Conservation (phyloP, 2,888 invertebrate species). For the Prenolepis imparis region DNA sequence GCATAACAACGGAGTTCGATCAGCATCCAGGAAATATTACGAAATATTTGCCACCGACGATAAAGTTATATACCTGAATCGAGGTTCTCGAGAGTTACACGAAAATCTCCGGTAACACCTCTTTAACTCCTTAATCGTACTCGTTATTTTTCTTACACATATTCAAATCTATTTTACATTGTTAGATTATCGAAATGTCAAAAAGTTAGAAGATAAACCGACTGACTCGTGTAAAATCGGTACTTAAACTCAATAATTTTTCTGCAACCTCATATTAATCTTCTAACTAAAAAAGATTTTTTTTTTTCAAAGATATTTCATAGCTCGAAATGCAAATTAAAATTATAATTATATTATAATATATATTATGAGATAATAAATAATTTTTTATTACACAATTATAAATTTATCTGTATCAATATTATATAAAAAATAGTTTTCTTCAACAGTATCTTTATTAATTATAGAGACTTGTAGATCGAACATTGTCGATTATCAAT, state of each 20-base stretch:
- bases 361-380: background rate
- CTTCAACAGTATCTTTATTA: background rate
- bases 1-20: constrained; percentile 71
- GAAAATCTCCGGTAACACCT: constrained; percentile 49
- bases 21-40: constrained; percentile 65
- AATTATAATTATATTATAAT: background rate
- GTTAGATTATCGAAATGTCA: background rate
- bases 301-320: constrained; percentile 4
- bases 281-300: background rate
- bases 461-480: background rate
- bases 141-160: background rate
- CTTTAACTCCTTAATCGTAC: background rate
- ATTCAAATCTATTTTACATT: background rate
- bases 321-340: background rate
- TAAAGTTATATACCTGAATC: constrained; percentile 69
- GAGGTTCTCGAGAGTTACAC: constrained; percentile 47
- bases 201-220: background rate
- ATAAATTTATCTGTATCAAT: background rate
- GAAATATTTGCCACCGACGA: constrained; percentile 56
- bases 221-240: background rate
- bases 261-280: background rate
- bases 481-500: constrained; percentile 55
- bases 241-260: background rate
- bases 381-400: background rate
- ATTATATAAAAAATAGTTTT: background rate